phyloP scores from a whole-genome alignment of 1,140 invertebrate species.

The Hydropsyche tenuis region DNA sequence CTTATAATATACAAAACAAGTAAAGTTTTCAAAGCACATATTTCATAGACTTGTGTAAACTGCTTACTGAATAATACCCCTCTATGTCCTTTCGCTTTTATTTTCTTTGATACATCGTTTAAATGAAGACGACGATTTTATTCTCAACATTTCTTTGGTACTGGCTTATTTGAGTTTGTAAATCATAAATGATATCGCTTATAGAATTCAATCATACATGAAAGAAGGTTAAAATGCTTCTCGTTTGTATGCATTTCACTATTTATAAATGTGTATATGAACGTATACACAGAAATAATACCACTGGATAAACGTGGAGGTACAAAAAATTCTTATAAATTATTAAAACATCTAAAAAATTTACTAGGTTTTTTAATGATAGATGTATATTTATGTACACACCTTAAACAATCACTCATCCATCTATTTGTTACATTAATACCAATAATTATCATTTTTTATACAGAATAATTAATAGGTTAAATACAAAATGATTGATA shows the following conservation, averaged over 20 bases:
- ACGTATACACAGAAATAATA: constrained; percentile 15
- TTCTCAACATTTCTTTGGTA: too few species aligned
- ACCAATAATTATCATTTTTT: constrained; percentile 7
- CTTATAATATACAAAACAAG: background rate
- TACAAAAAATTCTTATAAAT: constrained; percentile 27
- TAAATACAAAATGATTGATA: constrained; percentile 22
- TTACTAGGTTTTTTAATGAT: constrained; percentile 9
- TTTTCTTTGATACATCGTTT: background rate
- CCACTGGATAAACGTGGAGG: constrained; percentile 17
- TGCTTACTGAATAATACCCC: constrained; percentile 23
- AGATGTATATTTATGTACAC: constrained; percentile 26
- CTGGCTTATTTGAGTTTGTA: too few species aligned
- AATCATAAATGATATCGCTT: too few species aligned
- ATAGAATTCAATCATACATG: background rate
- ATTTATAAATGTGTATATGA: background rate
- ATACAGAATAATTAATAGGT: constrained; percentile 15
- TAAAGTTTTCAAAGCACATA: background rate
- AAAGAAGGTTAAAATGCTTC: constrained; percentile 27
- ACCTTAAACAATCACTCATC: constrained; percentile 15
- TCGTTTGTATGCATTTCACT: constrained; percentile 24
- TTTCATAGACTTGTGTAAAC: constrained; percentile 12
- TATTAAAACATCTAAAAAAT: constrained; percentile 26
- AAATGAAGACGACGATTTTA: too few species aligned
- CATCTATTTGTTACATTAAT: constrained; percentile 4
- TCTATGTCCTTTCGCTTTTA: constrained; percentile 20